A percentile compares a stretch with the other conserved stretches of the same genome.
These are phyloP conservation scores for Chrysomela aeneicollis DNA, from an alignment of 2,888 invertebrate genomes.

Conservation along the genomic window DNA sequence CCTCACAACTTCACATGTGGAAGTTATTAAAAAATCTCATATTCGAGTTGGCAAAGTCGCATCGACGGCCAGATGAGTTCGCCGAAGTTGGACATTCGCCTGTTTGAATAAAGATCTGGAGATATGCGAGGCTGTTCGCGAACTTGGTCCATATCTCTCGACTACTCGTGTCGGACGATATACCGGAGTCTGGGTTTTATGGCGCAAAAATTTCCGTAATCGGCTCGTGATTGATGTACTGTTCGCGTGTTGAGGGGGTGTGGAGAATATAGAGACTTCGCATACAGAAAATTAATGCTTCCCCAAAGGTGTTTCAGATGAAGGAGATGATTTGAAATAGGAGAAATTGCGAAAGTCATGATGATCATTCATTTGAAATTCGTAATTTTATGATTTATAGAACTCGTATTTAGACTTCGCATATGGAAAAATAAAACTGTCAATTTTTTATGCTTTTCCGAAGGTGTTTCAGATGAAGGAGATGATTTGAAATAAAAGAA, in stretches of 20 bases:
- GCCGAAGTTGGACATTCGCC: constrained; percentile 38
- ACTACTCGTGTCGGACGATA: constrained; percentile 50
- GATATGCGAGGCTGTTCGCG: constrained; percentile 49
- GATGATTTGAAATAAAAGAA: too few relatives aligned
- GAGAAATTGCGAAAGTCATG: too few relatives aligned
- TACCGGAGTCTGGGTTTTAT: constrained; percentile 51
- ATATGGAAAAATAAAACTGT: too few relatives aligned
- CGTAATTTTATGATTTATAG: too few relatives aligned
- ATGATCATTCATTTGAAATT: too few relatives aligned
- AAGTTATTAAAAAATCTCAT: constrained; percentile 52
- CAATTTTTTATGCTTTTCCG: too few relatives aligned
- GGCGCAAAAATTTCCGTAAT: constrained; percentile 48
- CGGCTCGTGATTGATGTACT: constrained; percentile 21
- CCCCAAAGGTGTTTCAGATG: too few relatives aligned
- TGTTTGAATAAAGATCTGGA: constrained; percentile 34
- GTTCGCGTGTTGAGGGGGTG: not conserved
- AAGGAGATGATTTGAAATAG: too few relatives aligned
- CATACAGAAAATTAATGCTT: too few relatives aligned
- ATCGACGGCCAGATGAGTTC: constrained; percentile 45
- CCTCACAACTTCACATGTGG: constrained; percentile 48
- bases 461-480: too few relatives aligned
- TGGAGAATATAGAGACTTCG: not conserved
- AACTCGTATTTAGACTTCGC: too few relatives aligned
- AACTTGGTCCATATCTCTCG: constrained; percentile 53
- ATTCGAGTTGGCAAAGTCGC: constrained; percentile 44